phyloP scores from a whole-genome alignment of 1,140 invertebrate genomes.

The Drosophila mauritiana region DNA sequence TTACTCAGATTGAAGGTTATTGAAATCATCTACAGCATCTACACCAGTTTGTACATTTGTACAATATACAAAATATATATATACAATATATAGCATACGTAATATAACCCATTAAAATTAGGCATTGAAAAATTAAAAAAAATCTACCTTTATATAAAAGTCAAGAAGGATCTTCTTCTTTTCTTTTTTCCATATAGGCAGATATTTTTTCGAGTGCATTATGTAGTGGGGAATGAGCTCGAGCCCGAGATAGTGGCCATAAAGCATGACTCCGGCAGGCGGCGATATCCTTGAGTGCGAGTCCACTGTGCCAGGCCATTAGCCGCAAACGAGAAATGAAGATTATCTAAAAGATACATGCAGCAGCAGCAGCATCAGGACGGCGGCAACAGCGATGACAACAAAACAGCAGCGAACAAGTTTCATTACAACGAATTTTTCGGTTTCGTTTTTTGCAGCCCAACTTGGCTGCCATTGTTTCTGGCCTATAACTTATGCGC shows the following conservation, averaged over 20 bases:
- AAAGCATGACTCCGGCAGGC: constrained; percentile 60
- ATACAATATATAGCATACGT: too few relatives aligned
- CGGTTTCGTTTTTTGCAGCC: constrained; percentile 50
- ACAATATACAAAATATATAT: too few relatives aligned
- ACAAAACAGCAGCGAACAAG: constrained; percentile 55
- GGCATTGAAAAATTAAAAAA: too few relatives aligned
- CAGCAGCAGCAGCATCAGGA: constrained; percentile 40
- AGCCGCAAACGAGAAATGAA: constrained; percentile 83
- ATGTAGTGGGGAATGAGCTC: constrained; percentile 32
- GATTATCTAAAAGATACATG: constrained; percentile 83
- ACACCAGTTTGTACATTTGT: too few relatives aligned
- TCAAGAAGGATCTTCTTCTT: too few relatives aligned
- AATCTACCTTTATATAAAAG: too few relatives aligned
- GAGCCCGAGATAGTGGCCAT: constrained; percentile 44
- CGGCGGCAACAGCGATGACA: constrained; percentile 29
- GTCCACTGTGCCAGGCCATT: constrained; percentile 77
- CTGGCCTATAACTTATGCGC: constrained; percentile 60
- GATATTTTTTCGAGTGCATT: constrained; percentile 4
- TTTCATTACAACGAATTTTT: constrained; percentile 72
- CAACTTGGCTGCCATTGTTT: constrained; percentile 48
- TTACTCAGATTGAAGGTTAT: too few relatives aligned
- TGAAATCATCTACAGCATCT: too few relatives aligned
- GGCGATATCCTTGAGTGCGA: constrained; percentile 80
- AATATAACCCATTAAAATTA: too few relatives aligned
- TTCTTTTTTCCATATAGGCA: too few relatives aligned